A percentile compares a stretch with the other conserved stretches of the same genome.
Conservation (phyloP, 2,797 vertebrate genomes). For the Megalops cyprinoides region DNA sequence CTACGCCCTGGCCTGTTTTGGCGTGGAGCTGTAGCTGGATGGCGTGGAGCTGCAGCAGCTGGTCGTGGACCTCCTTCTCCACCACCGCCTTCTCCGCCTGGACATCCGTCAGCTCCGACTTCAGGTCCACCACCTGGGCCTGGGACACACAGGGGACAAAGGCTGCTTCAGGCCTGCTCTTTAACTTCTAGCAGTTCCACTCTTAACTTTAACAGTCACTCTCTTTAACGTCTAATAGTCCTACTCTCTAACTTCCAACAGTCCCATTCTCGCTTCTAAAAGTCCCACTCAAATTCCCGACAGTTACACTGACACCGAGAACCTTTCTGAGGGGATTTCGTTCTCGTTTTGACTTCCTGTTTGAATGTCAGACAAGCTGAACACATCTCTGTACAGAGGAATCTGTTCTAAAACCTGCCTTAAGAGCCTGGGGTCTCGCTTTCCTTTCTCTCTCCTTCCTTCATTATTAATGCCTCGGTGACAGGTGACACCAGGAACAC, state of each 20-base stretch:
- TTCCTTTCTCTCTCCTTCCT: background rate
- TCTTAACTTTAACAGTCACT: no score
- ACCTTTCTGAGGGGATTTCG: no score
- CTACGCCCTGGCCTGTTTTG: conserved; percentile 84
- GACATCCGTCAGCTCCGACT: conserved; percentile 90
- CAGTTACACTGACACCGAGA: no score
- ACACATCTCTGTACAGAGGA: background rate
- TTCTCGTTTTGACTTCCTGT: background rate
- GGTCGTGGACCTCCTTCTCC: conserved; percentile 92
- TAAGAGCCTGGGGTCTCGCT: background rate
- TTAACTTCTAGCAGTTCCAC: no score
- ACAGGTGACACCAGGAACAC: background rate
- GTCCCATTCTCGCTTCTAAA: no score
- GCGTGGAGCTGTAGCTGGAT: conserved; percentile 91
- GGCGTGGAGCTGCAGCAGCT: conserved; percentile 91
- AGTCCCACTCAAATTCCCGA: no score
- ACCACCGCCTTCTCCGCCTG: conserved; percentile 87
- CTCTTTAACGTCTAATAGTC: no score
- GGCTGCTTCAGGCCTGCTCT: background rate
- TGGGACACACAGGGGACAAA: conserved; percentile 54
- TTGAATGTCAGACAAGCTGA: background rate
- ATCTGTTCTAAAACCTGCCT: background rate
- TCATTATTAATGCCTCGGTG: background rate
- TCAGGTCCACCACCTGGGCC: conserved; percentile 94
- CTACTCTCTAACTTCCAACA: no score